Conservation (phyloP, 1,140 invertebrate genomes). For the Lucilia cuprina region DNA sequence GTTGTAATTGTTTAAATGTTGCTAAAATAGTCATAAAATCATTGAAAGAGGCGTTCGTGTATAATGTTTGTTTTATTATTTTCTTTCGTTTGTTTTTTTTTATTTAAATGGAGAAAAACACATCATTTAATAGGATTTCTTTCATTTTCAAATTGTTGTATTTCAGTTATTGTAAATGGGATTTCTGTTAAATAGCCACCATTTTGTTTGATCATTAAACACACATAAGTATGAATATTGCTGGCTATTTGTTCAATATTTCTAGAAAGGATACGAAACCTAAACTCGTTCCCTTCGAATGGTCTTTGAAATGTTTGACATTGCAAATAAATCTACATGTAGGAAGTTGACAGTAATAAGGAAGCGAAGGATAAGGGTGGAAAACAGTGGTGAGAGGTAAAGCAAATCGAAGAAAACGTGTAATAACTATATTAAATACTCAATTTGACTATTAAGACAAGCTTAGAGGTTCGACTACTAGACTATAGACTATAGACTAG, state of each 20-base stretch:
- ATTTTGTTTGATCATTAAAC: slow-evolving; percentile 17
- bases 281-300: no score
- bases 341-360: no score
- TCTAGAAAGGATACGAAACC: no score
- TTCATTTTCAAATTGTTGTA: neutral
- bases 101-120: neutral
- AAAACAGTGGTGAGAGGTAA: no score
- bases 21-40: slow-evolving; percentile 11
- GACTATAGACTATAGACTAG: no score
- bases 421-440: no score
- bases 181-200: neutral
- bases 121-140: neutral
- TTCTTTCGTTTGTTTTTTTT: neutral
- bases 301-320: no score
- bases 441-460: no score
- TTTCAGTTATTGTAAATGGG: neutral
- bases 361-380: no score
- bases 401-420: no score
- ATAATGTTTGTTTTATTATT: neutral
- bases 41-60: slow-evolving; percentile 3
- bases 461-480: no score
- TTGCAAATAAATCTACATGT: no score
- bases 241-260: neutral
- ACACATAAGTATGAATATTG: neutral
- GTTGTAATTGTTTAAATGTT: slow-evolving; percentile 2